Percentiles rank a stretch among this genome's conserved stretches.
Conservation (phyloP, 2,113 vertebrate genomes). For the Typhlomys cinereus region DNA sequence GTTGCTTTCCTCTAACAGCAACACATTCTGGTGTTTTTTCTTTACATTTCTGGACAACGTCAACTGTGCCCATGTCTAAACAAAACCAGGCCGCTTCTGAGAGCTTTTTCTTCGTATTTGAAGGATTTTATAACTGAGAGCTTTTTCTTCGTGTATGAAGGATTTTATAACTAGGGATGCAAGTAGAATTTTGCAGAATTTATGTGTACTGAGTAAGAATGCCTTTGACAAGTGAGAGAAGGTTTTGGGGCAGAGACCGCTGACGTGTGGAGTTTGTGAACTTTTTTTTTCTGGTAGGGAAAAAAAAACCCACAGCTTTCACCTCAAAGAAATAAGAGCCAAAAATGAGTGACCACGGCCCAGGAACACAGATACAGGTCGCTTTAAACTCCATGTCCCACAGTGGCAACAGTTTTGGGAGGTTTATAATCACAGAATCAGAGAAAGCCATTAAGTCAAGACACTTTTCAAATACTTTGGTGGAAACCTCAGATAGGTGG, state of each 20-base stretch:
- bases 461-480: no score
- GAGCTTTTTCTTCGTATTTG: conserved; percentile 44
- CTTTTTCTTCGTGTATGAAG: conserved; percentile 51
- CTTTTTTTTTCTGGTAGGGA: no score
- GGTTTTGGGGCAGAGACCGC: not conserved
- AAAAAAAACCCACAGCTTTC: no score
- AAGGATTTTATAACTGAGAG: conserved; percentile 29
- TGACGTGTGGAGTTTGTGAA: not conserved
- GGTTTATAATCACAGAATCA: no score
- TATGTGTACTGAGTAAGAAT: not conserved
- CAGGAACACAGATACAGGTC: no score
- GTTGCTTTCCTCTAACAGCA: not conserved
- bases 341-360: no score
- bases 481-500: no score
- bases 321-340: no score
- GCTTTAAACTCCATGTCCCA: no score
- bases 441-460: no score
- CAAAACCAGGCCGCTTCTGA: not conserved
- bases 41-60: conserved; percentile 28
- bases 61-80: conserved; percentile 5
- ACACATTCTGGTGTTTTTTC: not conserved
- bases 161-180: conserved; percentile 13
- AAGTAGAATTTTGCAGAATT: conserved; percentile 13
- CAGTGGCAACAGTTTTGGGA: no score
- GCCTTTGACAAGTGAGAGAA: not conserved